phyloP scores from a whole-genome alignment of 2,888 invertebrate genomes.

The Cistogaster globosa region DNA sequence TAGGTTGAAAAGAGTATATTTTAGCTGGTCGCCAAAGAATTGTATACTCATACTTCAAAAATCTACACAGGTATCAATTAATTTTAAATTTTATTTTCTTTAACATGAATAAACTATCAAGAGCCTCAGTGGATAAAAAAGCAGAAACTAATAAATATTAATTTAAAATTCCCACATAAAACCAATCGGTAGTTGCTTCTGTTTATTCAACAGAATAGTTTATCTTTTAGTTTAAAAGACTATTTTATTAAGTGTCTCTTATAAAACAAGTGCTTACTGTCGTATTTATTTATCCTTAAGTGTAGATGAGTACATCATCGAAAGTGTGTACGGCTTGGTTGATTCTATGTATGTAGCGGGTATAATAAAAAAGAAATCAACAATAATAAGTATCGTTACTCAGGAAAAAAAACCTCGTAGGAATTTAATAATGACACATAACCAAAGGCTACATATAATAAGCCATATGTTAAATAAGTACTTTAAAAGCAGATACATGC shows the following conservation, averaged over 20 bases:
- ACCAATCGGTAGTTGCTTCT: background rate
- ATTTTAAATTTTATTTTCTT: no score
- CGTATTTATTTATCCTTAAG: slow-evolving; percentile 50
- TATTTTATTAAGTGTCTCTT: slow-evolving; percentile 29
- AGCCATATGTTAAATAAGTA: background rate
- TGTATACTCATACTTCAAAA: no score
- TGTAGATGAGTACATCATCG: slow-evolving; percentile 34
- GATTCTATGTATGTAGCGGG: background rate
- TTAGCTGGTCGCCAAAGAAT: no score
- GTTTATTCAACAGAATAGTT: background rate
- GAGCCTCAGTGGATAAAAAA: no score
- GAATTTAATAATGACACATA: background rate
- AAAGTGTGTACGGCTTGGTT: slow-evolving; percentile 15
- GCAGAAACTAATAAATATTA: no score
- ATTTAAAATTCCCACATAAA: no score
- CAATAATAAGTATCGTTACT: slow-evolving; percentile 13
- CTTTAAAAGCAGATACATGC: background rate
- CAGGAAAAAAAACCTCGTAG: background rate
- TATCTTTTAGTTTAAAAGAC: background rate
- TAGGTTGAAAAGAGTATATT: no score
- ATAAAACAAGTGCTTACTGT: slow-evolving; percentile 38
- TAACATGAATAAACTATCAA: no score
- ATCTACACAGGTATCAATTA: no score
- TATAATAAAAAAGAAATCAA: background rate
- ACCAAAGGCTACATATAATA: background rate